Base-by-base conservation (phyloP, 1,140 invertebrate species). In the Tetraneura akinire region DNA sequence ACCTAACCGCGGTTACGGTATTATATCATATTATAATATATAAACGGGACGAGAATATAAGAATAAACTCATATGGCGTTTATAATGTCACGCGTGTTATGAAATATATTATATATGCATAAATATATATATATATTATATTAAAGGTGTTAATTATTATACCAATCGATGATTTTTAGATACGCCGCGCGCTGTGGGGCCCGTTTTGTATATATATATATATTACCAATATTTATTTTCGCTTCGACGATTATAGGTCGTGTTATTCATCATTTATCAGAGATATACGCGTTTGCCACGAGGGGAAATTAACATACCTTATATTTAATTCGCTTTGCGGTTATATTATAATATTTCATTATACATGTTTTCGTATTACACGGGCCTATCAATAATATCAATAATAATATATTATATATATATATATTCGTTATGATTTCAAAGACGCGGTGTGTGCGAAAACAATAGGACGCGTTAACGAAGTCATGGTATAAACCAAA, bases 221-320 rank as follows among this genome's bases (percentile, higher is more conserved):
- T 5, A 6, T 10, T 53, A n/a, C n/a, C n/a, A n/a, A n/a, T n/a
- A n/a, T n/a, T n/a, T 6, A 53, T n/a, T 10, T 6, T 53, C 13
- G 10, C n/a, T 8, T 14, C 51, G 51, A 18, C 16, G 18, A 4
- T 37, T 37, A 37, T 37, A 37, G 32, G 4, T 29, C 10, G n/a
- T 45, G n/a, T n/a, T n/a, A n/a, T n/a, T n/a, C n/a, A n/a, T 37
- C 51, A 60, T 76, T 76, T 76, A 76, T 76, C 73, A 76, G 55
- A 53, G 51, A 11, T 49, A 60, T 76, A 60, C 73, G 73, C 73
- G 11, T 29, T 8, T 9, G 26, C 14, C 13, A 23, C 11, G 9
- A 62, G 14, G 16, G 26, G 29, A 62, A 29, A 37, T 8, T n/a
- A n/a, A n/a, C n/a, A n/a, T n/a, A n/a, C n/a, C n/a, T n/a, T n/a